These are phyloP conservation scores for Brenthis ino DNA, from an alignment of 2,888 invertebrate species.

Conservation along the genomic window DNA sequence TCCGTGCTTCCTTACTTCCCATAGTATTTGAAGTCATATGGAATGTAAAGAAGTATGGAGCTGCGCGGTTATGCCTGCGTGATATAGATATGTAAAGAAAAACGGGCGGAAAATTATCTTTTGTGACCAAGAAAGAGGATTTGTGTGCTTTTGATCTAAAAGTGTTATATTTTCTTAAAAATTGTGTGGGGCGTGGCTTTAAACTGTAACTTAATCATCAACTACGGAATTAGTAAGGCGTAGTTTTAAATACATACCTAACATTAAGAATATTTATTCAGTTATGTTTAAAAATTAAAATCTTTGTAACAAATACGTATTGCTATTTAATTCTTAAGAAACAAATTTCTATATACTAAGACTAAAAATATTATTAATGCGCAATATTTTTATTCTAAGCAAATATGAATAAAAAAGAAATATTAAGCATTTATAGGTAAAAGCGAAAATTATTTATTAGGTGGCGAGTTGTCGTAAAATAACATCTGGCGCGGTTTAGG, in stretches of 20 bases:
- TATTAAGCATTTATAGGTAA: slow-evolving; percentile 18
- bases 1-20: slow-evolving; percentile 98
- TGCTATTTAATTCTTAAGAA: too few relatives aligned
- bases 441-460: slow-evolving; percentile 58
- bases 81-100: slow-evolving; percentile 46
- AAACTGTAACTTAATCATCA: slow-evolving; percentile 14
- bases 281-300: too few relatives aligned
- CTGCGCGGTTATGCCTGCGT: slow-evolving; percentile 80
- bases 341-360: too few relatives aligned
- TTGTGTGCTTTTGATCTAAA: slow-evolving; percentile 31
- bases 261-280: too few relatives aligned
- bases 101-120: slow-evolving; percentile 29
- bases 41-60: slow-evolving; percentile 99
- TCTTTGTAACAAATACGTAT: too few relatives aligned
- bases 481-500: slow-evolving; percentile 79
- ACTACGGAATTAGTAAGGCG: slow-evolving; percentile 32
- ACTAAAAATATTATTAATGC: too few relatives aligned
- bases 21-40: slow-evolving; percentile 92
- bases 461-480: slow-evolving; percentile 72
- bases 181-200: slow-evolving; percentile 20
- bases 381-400: neutral
- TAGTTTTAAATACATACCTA: slow-evolving; percentile 21
- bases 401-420: neutral
- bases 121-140: slow-evolving; percentile 32
- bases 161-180: slow-evolving; percentile 30